Evolutionary conservation across 2,888 invertebrate genomes (phyloP), one percentile per base, ranked within the genome.

Genomic region (Thysanoteuthis rhombus): DNA sequence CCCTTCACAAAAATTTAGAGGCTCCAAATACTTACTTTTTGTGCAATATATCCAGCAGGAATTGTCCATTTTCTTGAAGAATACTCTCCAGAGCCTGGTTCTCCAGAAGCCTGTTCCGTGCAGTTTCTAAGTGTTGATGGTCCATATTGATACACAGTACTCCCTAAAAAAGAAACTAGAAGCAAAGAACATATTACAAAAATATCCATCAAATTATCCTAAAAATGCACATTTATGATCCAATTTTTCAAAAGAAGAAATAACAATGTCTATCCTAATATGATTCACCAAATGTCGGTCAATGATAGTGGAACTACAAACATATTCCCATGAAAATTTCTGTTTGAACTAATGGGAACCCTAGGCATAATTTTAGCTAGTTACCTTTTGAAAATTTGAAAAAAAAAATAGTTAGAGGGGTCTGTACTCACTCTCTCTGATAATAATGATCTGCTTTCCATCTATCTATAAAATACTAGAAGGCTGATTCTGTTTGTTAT

Each of bases 111-210:
- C 42, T 91, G 91, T 40, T 40, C 91, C 91, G 28, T 1, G 91
- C 91, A 42, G 38, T 40, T 28, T 91, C 91, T 91, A 91, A 91
- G 38, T 91, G 91, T 32, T 28, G 91, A 32, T 91, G 91, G 42
- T 91, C 91, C 91, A 91, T 91, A 75, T 75, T 75, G 75, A 75
- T 75, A 75, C n/a, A 75, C 8, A 75, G n/a, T n/a, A n/a, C 6
- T 75, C 38, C 22, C 38, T 40, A 38, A 90, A 40, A 39, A 90
- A 28, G 40, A 90, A 40, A 90, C 40, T 90, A 39, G 40, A 90
- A 38, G 25, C 39, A 90, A 90, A 89, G 36, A 90, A 39, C 22
- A 90, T 40, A n/a, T 90, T 28, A 39, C 16, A 8, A 32, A 58
- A 58, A 58, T 32, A 10, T 58, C 58, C 58, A 58, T 58, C 58